A percentile compares a stretch with the other conserved stretches of the same genome.
Evolutionary conservation across 2,113 vertebrate genomes (phyloP).

Genomic region (Semnornis frantzii): DNA sequence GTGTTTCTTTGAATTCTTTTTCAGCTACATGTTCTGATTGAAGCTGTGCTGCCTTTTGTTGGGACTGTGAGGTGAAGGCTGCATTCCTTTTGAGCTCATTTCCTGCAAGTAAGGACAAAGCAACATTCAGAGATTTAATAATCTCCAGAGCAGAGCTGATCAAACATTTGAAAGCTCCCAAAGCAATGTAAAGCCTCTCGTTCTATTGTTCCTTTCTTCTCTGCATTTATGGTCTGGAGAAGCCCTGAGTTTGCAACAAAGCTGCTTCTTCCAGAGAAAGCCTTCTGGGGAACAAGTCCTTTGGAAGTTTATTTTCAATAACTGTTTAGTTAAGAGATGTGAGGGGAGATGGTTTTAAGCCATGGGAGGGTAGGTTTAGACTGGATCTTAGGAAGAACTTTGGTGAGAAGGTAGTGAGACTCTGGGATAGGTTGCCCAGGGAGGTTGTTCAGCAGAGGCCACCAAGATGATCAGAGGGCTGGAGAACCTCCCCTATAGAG

Average conservation of each 20-base stretch:
- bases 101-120: background rate
- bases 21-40: background rate
- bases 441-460: too few relatives aligned
- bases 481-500: too few relatives aligned
- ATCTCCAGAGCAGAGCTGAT: background rate
- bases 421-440: too few relatives aligned
- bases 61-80: background rate
- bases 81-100: background rate
- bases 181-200: background rate
- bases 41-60: background rate
- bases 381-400: too few relatives aligned
- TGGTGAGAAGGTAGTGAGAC: too few relatives aligned
- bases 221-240: background rate
- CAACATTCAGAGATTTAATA: background rate
- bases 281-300: background rate
- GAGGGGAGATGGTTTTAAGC: too few relatives aligned
- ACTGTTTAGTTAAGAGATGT: background rate
- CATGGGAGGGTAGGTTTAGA: too few relatives aligned
- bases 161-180: background rate
- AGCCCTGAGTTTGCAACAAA: background rate
- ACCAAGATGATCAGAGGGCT: too few relatives aligned
- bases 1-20: background rate
- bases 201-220: background rate
- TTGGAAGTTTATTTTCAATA: background rate
- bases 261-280: background rate